Evolutionary conservation across 2,113 vertebrate species (phyloP).

Genomic region (western clawed frog (Xenopus tropicalis)): DNA sequence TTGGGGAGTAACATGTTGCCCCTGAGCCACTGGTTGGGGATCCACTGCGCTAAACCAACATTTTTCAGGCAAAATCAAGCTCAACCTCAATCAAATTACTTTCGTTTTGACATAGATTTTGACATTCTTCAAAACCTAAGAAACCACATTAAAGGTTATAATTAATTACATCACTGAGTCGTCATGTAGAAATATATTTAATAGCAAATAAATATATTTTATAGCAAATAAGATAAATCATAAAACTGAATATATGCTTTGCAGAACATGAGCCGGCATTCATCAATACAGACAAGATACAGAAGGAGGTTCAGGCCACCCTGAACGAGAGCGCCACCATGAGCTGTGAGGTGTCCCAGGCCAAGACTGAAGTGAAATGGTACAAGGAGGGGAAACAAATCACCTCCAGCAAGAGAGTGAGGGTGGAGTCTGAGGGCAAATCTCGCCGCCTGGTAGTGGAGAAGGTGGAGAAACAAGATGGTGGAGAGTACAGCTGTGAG

Average conservation of each 20-base stretch:
- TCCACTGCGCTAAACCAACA: too few species aligned
- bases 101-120: too few species aligned
- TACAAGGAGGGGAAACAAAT: slow-evolving; percentile 69
- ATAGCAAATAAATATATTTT: too few species aligned
- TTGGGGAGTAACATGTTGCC: too few species aligned
- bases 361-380: slow-evolving; percentile 74
- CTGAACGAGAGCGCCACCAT: slow-evolving; percentile 61
- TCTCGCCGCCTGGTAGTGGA: slow-evolving; percentile 67
- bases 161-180: too few species aligned
- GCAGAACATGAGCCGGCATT: slow-evolving; percentile 54
- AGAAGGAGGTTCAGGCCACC: slow-evolving; percentile 46
- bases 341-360: slow-evolving; percentile 68
- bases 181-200: too few species aligned
- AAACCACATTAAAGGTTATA: too few species aligned
- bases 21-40: too few species aligned
- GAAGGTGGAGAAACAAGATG: slow-evolving; percentile 71
- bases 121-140: too few species aligned
- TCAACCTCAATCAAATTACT: too few species aligned
- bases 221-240: too few species aligned
- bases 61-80: too few species aligned
- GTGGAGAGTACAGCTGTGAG: slow-evolving; percentile 70
- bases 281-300: slow-evolving; percentile 48
- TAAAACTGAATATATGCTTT: not conserved
- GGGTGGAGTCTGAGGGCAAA: slow-evolving; percentile 61
- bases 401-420: slow-evolving; percentile 59